Percentiles rank a stretch among this genome's conserved stretches.
Evolutionary conservation across 2,113 vertebrate genomes (phyloP).

Genomic region (Ibidorhyncha struthersii): DNA sequence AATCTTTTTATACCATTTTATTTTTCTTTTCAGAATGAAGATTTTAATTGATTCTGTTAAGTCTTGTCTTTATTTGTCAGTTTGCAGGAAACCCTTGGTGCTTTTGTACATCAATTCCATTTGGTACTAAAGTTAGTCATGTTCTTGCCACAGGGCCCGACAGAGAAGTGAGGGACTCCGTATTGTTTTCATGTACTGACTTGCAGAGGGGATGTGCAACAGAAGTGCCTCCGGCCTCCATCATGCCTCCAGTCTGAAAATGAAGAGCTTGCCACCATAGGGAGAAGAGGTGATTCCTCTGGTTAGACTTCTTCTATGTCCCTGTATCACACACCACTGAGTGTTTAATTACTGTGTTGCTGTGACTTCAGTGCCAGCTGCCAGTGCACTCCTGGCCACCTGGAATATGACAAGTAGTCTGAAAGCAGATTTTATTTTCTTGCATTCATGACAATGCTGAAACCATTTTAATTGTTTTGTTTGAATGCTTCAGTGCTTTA

Average conservation of each 20-base stretch:
- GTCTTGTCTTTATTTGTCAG: not conserved
- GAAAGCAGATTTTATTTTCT: not conserved
- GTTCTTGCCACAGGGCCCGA: not conserved
- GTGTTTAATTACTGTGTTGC: not conserved
- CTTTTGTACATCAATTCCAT: not conserved
- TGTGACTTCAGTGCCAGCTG: not conserved
- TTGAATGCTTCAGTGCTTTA: not conserved
- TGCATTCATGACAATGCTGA: not conserved
- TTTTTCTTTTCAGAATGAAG: not conserved
- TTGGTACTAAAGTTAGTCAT: not conserved
- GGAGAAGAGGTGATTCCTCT: not conserved
- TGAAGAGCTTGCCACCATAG: accelerated
- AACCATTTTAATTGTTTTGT: not conserved
- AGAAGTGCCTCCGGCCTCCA: not conserved
- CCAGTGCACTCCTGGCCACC: not conserved
- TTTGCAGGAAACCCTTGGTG: not conserved
- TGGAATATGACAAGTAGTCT: not conserved
- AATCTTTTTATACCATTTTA: not conserved
- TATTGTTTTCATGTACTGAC: not conserved
- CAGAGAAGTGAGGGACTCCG: accelerated
- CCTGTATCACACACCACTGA: not conserved
- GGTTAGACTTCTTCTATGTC: accelerated
- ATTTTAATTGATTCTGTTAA: not conserved
- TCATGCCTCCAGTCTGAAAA: not conserved
- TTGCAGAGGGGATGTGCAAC: not conserved